Evolutionary conservation across 2,113 vertebrate species (phyloP), one percentile per base, ranked within the genome.

Genomic region (Colius striatus): DNA sequence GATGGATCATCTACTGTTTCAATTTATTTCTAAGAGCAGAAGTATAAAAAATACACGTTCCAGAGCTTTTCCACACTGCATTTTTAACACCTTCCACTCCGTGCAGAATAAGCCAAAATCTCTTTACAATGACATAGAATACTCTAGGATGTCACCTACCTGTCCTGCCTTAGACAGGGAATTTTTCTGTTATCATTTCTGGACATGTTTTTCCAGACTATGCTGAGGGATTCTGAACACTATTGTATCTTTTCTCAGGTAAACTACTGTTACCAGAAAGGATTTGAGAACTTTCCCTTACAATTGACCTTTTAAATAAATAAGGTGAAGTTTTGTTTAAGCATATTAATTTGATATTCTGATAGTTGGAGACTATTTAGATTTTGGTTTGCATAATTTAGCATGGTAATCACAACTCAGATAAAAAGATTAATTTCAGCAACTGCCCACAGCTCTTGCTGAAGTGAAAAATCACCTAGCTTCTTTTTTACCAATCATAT

Each of bases 231-330:
- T 65, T 81, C 93, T 81, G 86, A 76, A 71, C 60, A 34, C 16
- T 73, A 90, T 90, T 93, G 15, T 60, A 66, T 36, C 5, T 2
- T 75, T 84, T 88, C 32, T 89, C 80, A 72, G 38, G 81, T 63
- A 86, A 90, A 75, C n/a, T 94, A 38, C 34, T 77, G 48, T 68
- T 19, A 1, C 22, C 54, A 72, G 79, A 73, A 9, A 83, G 5
- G 12, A 62, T 86, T 95, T 92, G 30, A 87, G 78, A 57, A 84
- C 76, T 93, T 96, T 93, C 57, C 22, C 76, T 93, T 78, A 53
- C 26, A 87, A 65, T n/a, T 67, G 34, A 63, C 71, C 45, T 93
- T 91, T 70, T n/a, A 54, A 36, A 66, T 54, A 73, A 85, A 65
- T 73, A 61, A 76, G 8, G 5, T 55, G 38, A 77, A 43, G 34